Conservation (phyloP, 1,140 invertebrate species). For the Cydia fagiglandana region DNA sequence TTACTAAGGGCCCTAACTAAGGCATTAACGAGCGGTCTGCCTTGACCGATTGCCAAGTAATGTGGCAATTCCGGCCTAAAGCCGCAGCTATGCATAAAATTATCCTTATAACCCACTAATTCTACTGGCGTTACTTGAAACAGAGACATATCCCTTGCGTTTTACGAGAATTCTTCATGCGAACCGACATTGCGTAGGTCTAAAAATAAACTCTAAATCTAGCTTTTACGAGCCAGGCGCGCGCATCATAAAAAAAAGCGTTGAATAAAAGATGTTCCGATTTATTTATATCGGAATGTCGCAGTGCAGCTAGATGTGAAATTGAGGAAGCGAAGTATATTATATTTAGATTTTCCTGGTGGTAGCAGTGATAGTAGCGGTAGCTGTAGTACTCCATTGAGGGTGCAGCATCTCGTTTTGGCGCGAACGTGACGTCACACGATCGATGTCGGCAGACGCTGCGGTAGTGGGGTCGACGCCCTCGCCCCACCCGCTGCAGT, state of each 20-base stretch:
- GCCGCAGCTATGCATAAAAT: slow-evolving; percentile 29
- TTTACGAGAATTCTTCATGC: neutral
- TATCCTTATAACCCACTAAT: slow-evolving; percentile 28
- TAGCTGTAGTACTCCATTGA: slow-evolving; percentile 73
- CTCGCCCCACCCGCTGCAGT: slow-evolving; percentile 70
- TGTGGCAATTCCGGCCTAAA: slow-evolving; percentile 20
- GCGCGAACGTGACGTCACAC: slow-evolving; percentile 78
- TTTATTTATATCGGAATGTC: slow-evolving; percentile 31
- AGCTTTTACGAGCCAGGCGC: slow-evolving; percentile 20
- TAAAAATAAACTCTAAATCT: slow-evolving; percentile 25
- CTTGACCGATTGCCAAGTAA: slow-evolving; percentile 33
- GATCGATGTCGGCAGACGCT: slow-evolving; percentile 78
- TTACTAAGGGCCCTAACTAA: neutral
- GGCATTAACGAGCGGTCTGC: slow-evolving; percentile 26
- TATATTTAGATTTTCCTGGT: neutral
- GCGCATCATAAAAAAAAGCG: slow-evolving; percentile 25
- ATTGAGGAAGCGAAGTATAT: neutral
- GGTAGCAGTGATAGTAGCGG: slow-evolving; percentile 46
- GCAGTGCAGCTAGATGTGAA: slow-evolving; percentile 12
- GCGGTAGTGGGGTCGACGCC: slow-evolving; percentile 76
- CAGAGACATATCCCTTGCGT: neutral
- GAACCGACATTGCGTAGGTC: neutral
- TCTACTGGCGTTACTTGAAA: neutral
- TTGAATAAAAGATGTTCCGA: slow-evolving; percentile 26
- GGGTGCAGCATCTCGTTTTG: slow-evolving; percentile 76